Percentiles rank a stretch among this genome's conserved stretches.
These are phyloP conservation scores for Trinectes maculatus DNA, from an alignment of 2,113 vertebrate genomes.

Conservation along the genomic window DNA sequence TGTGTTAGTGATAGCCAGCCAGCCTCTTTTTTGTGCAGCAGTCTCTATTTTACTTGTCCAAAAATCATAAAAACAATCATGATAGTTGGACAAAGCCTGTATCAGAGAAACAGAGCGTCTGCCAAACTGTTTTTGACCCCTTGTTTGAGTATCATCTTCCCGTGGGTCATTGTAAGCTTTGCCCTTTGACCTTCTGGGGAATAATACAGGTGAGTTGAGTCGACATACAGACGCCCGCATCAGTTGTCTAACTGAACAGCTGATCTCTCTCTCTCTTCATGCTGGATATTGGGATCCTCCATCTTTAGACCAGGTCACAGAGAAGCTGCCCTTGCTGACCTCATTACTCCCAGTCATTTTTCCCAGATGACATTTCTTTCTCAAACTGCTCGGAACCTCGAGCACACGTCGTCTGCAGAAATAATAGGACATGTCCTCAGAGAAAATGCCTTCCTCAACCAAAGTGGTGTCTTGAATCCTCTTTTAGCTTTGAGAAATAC, in stretches of 20 bases:
- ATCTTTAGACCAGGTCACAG: slow-evolving; percentile 32
- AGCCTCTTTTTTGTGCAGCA: too few relatives aligned
- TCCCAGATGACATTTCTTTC: slow-evolving; percentile 25
- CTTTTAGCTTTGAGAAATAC: neutral
- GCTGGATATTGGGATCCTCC: slow-evolving; percentile 35
- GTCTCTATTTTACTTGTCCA: too few relatives aligned
- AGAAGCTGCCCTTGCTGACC: slow-evolving; percentile 39
- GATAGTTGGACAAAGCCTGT: too few relatives aligned
- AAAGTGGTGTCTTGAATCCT: slow-evolving; percentile 11
- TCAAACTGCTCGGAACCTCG: slow-evolving; percentile 15
- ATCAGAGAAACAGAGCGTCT: neutral
- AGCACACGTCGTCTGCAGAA: slow-evolving; percentile 46
- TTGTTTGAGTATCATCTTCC: slow-evolving; percentile 16
- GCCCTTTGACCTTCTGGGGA: slow-evolving; percentile 23
- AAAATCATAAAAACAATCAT: too few relatives aligned
- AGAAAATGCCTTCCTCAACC: slow-evolving; percentile 20
- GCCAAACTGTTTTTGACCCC: slow-evolving; percentile 31
- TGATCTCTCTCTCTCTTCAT: slow-evolving; percentile 17
- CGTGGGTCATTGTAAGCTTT: slow-evolving; percentile 17
- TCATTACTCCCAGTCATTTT: slow-evolving; percentile 38
- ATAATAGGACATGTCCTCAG: slow-evolving; percentile 38
- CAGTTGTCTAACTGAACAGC: slow-evolving; percentile 18
- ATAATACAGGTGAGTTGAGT: slow-evolving; percentile 2
- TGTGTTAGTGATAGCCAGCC: too few relatives aligned
- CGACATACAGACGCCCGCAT: slow-evolving; percentile 1